Percentiles rank a stretch among this genome's conserved stretches.
Evolutionary conservation across 2,797 vertebrate genomes (phyloP).

Genomic region (Urophycis tenuis): DNA sequence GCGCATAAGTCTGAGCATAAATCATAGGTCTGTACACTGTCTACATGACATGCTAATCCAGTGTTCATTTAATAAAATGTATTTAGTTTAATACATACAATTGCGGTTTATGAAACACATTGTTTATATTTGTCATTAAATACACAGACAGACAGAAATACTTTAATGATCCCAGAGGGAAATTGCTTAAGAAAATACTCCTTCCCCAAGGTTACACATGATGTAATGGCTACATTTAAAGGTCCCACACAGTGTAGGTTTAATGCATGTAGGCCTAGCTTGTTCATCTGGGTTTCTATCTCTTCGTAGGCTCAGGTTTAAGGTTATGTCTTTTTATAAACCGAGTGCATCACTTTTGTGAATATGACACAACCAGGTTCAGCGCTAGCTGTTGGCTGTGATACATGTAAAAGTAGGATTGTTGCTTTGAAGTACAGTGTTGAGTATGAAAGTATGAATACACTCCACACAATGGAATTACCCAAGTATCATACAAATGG

Average conservation of each 20-base stretch:
- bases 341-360: neutral
- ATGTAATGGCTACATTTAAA: neutral
- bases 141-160: too few relatives aligned
- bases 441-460: neutral
- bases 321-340: conserved; percentile 3
- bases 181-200: too few relatives aligned
- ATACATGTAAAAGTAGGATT: neutral
- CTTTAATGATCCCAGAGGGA: too few relatives aligned
- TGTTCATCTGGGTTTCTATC: neutral
- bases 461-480: neutral
- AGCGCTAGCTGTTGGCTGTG: neutral
- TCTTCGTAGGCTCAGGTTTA: conserved; percentile 1
- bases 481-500: neutral
- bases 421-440: neutral
- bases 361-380: neutral
- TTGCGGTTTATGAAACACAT: neutral
- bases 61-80: too few relatives aligned
- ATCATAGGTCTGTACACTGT: too few relatives aligned
- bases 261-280: neutral
- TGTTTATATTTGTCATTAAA: neutral
- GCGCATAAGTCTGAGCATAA: too few relatives aligned
- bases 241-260: neutral
- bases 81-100: neutral
- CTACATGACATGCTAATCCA: neutral
- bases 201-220: neutral